Evolutionary conservation across 2,888 invertebrate genomes (phyloP).

Genomic region (Lepidochrysops patricia): DNA sequence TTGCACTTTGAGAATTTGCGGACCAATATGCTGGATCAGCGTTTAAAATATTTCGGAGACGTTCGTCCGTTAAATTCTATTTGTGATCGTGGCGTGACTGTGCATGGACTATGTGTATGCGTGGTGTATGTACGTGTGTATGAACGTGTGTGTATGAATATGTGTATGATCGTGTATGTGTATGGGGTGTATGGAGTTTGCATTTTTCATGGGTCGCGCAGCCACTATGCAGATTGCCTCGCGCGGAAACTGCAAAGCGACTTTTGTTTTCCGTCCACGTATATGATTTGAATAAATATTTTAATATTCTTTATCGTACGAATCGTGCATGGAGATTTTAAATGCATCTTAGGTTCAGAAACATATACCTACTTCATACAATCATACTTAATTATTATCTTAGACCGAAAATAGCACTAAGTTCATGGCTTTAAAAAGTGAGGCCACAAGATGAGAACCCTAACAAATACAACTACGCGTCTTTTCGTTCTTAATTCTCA

Average conservation of each 20-base stretch:
- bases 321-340: not conserved
- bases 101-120: too few species aligned
- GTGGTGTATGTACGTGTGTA: not conserved
- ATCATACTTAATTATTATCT: too few species aligned
- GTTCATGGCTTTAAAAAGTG: too few species aligned
- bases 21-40: not conserved
- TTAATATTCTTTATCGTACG: conserved; percentile 4
- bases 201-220: conserved; percentile 5
- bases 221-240: conserved; percentile 2
- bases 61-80: conserved; percentile 5
- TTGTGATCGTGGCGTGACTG: conserved; percentile 8
- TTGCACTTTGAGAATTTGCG: not conserved
- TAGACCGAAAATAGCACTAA: too few species aligned
- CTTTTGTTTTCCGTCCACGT: conserved; percentile 10
- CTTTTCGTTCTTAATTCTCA: too few species aligned
- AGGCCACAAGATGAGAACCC: too few species aligned
- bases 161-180: not conserved
- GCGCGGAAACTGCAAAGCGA: conserved; percentile 4
- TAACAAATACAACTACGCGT: too few species aligned
- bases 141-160: not conserved
- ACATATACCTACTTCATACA: too few species aligned
- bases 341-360: too few species aligned
- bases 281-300: conserved; percentile 5
- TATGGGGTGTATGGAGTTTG: conserved; percentile 2
- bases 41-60: not conserved